These are phyloP conservation scores for Onychomys arenicola DNA, from an alignment of 2,797 vertebrate genomes.

Conservation along the genomic window DNA sequence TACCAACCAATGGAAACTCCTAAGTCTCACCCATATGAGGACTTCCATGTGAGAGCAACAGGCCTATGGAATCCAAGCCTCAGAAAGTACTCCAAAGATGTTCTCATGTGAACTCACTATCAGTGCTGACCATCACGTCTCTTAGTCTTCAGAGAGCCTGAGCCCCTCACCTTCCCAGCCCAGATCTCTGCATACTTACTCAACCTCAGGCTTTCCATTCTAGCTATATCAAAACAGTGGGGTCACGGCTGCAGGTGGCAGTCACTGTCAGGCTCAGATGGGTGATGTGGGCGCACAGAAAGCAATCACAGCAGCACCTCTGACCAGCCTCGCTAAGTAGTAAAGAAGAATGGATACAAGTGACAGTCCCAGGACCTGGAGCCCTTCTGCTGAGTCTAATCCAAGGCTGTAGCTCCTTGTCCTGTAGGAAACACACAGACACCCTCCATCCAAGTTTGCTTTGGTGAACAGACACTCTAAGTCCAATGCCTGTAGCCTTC, in stretches of 20 bases:
- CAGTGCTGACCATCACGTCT: not conserved
- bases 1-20: not conserved
- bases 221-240: fast-evolving
- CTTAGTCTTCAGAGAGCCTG: not conserved
- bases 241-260: not conserved
- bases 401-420: not conserved
- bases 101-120: fast-evolving
- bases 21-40: not conserved
- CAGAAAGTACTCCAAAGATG: not conserved
- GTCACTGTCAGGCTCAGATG: not conserved
- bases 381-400: not conserved
- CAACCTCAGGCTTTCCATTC: not conserved
- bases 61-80: not conserved
- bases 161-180: not conserved
- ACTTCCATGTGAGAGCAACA: not conserved
- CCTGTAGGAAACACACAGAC: not conserved
- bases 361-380: not conserved
- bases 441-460: not conserved
- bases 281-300: not conserved
- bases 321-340: not conserved
- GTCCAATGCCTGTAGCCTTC: not conserved
- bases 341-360: not conserved
- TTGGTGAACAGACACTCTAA: not conserved
- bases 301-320: not conserved
- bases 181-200: fast-evolving